Evolutionary conservation across 2,113 vertebrate genomes (phyloP).

Genomic region (Symphodus melops): DNA sequence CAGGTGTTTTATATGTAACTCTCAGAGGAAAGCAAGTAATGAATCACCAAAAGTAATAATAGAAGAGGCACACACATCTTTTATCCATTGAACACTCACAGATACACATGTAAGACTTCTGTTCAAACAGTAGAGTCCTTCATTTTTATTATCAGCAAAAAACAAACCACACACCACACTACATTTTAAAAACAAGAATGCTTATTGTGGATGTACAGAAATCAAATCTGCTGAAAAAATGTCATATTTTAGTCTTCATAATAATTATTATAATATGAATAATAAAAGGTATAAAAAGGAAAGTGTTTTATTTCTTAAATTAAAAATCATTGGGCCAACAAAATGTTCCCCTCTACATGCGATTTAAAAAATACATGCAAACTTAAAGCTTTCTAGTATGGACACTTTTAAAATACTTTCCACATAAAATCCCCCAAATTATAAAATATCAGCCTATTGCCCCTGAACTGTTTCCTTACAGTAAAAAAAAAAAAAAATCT

Average conservation of each 20-base stretch:
- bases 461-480: conserved; percentile 67
- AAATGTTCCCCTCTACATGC: conserved; percentile 70
- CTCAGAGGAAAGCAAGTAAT: too few species aligned
- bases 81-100: background rate
- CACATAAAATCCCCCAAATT: conserved; percentile 65
- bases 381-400: conserved; percentile 73
- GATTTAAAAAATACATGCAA: conserved; percentile 79
- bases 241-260: conserved; percentile 57
- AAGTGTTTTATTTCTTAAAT: conserved; percentile 67
- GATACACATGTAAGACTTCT: background rate
- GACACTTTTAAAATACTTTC: conserved; percentile 69
- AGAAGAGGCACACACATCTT: background rate
- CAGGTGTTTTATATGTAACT: too few species aligned
- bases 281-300: conserved; percentile 75
- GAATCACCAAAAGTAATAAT: background rate
- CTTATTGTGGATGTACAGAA: conserved; percentile 76
- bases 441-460: conserved; percentile 69
- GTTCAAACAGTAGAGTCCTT: conserved; percentile 72
- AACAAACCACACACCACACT: conserved; percentile 78
- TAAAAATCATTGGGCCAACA: conserved; percentile 71
- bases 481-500: conserved; percentile 66
- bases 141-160: conserved; percentile 79
- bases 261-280: conserved; percentile 35
- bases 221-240: conserved; percentile 62
- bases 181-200: conserved; percentile 76